phyloP scores from a whole-genome alignment of 2,113 vertebrate species.

The Spilogale gracilis region DNA sequence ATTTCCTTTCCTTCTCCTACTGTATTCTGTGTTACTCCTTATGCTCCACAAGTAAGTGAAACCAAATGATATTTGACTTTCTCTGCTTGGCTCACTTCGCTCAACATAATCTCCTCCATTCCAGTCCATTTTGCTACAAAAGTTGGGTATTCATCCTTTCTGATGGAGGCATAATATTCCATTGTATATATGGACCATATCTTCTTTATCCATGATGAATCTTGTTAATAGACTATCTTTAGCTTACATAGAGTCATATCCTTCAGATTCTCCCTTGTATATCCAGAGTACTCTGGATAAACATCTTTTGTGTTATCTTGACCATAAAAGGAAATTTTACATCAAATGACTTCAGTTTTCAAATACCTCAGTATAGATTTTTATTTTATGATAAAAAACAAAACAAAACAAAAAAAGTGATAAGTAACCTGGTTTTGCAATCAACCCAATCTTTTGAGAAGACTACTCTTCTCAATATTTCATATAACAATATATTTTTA shows the following conservation, averaged over 20 bases:
- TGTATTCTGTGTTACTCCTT: no score
- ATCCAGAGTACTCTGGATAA: background rate
- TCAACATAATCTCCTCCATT: no score
- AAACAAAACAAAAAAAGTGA: background rate
- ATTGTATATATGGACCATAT: background rate
- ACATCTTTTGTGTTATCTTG: background rate
- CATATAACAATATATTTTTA: background rate
- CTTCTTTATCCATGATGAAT: no score
- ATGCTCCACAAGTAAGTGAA: no score
- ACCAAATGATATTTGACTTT: no score
- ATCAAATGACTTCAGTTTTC: background rate
- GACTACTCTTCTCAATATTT: background rate
- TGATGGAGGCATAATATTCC: no score
- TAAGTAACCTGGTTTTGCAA: background rate
- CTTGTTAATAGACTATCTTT: background rate
- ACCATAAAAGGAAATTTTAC: background rate
- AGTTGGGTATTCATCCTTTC: no score
- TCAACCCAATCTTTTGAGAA: background rate
- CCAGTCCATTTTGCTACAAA: no score
- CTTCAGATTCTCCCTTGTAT: background rate
- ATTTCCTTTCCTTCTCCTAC: no score
- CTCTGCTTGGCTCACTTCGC: no score
- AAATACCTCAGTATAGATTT: background rate
- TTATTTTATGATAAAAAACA: background rate
- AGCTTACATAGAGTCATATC: background rate